These are phyloP conservation scores for Acholoe squamosa DNA, from an alignment of 2,888 invertebrate genomes.

Conservation along the genomic window DNA sequence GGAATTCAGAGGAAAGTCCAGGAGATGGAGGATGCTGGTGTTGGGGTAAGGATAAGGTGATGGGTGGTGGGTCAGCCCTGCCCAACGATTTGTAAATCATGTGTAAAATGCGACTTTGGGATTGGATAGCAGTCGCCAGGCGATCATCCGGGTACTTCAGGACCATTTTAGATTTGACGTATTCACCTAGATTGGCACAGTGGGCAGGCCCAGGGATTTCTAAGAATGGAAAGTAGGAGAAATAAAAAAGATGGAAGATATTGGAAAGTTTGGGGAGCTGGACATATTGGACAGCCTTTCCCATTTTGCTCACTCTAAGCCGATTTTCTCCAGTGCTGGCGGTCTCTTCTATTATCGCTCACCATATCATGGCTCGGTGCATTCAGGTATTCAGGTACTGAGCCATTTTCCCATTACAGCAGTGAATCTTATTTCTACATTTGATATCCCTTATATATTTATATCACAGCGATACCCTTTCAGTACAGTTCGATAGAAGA, in stretches of 20 bases:
- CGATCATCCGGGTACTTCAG: neutral
- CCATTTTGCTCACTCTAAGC: neutral
- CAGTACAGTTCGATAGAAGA: no score
- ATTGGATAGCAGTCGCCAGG: neutral
- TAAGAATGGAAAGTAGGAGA: no score
- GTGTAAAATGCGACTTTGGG: neutral
- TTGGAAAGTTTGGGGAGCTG: neutral
- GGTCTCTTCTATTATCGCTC: neutral
- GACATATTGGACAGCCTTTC: neutral
- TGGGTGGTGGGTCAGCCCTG: neutral
- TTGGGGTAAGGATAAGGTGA: no score
- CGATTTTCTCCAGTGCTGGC: neutral
- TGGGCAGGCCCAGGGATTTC: no score
- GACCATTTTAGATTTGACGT: slow-evolving; percentile 3
- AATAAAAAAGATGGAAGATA: neutral
- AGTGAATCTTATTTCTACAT: no score
- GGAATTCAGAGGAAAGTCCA: no score
- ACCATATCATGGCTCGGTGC: no score
- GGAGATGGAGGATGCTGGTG: no score
- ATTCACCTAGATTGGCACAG: neutral
- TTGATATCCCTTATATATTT: no score
- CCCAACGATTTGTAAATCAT: slow-evolving; percentile 23
- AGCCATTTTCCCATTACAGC: no score
- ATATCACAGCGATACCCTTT: no score
- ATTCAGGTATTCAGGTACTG: no score